Evolutionary conservation across 1,140 invertebrate genomes (phyloP).

Genomic region (Drosophila repletoides): DNA sequence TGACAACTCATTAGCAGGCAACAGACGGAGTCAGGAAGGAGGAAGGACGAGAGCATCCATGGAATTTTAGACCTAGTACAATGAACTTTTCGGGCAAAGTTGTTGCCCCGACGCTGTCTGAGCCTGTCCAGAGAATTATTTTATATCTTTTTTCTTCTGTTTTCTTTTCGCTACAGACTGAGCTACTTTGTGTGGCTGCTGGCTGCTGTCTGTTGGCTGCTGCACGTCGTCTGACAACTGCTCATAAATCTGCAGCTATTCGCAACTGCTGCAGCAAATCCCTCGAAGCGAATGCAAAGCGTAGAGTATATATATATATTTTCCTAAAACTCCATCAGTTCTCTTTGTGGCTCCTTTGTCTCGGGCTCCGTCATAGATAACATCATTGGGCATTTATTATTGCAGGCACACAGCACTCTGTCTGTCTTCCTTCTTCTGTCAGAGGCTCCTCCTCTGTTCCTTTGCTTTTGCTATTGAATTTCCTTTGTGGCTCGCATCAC

Average conservation of each 20-base stretch:
- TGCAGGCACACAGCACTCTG: slow-evolving; percentile 49
- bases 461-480: slow-evolving; percentile 55
- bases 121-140: slow-evolving; percentile 28
- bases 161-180: slow-evolving; percentile 5
- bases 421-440: background rate
- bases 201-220: background rate
- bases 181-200: slow-evolving; percentile 25
- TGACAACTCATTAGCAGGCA: slow-evolving; percentile 70
- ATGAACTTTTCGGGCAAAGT: slow-evolving; percentile 59
- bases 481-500: slow-evolving; percentile 51
- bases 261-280: slow-evolving; percentile 11
- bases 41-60: slow-evolving; percentile 13
- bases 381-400: slow-evolving; percentile 76
- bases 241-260: slow-evolving; percentile 66
- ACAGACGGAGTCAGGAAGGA: background rate
- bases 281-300: slow-evolving; percentile 41
- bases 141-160: no score
- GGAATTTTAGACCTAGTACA: slow-evolving; percentile 31
- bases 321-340: slow-evolving; percentile 6
- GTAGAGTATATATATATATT: slow-evolving; percentile 11
- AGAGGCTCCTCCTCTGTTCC: background rate
- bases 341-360: slow-evolving; percentile 68
- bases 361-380: slow-evolving; percentile 58
- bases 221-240: slow-evolving; percentile 55
- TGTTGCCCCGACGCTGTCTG: slow-evolving; percentile 33